Evolutionary conservation across 2,888 invertebrate genomes (phyloP), one percentile per base, ranked within the genome.

Genomic region (Sinotaia quadrata): DNA sequence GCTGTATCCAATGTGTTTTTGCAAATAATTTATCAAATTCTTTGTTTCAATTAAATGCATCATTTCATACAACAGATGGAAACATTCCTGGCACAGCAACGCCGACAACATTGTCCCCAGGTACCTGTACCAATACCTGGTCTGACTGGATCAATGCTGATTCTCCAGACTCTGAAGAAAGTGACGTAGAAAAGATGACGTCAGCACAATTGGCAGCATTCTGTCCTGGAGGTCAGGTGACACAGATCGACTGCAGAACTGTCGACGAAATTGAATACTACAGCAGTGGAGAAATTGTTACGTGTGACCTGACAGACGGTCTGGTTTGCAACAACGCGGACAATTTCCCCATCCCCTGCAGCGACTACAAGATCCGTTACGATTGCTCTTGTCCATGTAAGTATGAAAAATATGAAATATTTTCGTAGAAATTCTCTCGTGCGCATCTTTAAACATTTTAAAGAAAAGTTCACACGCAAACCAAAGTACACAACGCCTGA

Each of bases 271-370:
- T 77, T 2, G 76, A 80, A 18, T 75, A 75, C 47, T 75, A 69
- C 51, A 75, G 76, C 8, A 78, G 80, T 29, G 77, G 79, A 18
- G 83, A 84, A 52, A 73, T 78, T 1, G 73, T 75, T 7, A 68
- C 68, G 7, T 87, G 87, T 73, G 77, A 80, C 49, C 84, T 95
- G 69, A 92, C 93, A 76, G 89, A 90, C 15, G 95, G 95, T 0
- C 89, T 95, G 0, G 87, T 91, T 7, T 95, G 95, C 83, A 89
- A 87, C 71, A 88, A 82, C 2, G 66, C 61, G 12, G 79, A 81
- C 47, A 83, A 83, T 59, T 47, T 27, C 31, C 77, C 78, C 15
- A 60, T 75, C 15, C 71, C 74, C 24, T 86, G 86, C 68, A 75
- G 74, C 10, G 85, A 86, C 70, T 86, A 85, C 75, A 80, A 83